A percentile compares a stretch with the other conserved stretches of the same genome.
Evolutionary conservation across 2,888 invertebrate species (phyloP).

Genomic region (Rhaphigaster nebulosa): DNA sequence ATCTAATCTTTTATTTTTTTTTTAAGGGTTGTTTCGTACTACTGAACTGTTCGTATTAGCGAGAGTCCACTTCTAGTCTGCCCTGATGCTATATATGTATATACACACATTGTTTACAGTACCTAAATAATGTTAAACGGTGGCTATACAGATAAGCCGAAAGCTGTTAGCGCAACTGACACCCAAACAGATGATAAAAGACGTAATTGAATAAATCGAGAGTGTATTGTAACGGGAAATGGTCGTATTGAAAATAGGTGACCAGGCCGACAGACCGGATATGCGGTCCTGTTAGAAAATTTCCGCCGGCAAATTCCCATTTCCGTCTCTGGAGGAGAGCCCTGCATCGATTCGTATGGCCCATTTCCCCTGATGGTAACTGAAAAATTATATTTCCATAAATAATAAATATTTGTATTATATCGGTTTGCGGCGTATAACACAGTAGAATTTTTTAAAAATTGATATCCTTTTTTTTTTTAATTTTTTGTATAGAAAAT

Average conservation of each 20-base stretch:
- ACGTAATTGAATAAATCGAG: slow-evolving; percentile 4
- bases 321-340: neutral
- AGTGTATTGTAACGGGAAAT: slow-evolving; percentile 39
- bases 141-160: neutral
- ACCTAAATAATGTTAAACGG: neutral
- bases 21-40: no score
- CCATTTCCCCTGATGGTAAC: neutral
- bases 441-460: no score
- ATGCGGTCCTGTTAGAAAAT: slow-evolving; percentile 44
- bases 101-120: neutral
- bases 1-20: no score
- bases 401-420: neutral
- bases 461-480: no score
- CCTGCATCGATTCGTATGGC: neutral
- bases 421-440: neutral
- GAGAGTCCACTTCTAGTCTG: no score
- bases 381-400: neutral
- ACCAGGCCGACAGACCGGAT: neutral
- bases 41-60: no score
- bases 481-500: no score
- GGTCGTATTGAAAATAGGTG: slow-evolving; percentile 42
- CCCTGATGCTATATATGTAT: neutral
- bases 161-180: neutral
- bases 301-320: slow-evolving; percentile 49
- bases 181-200: neutral